phyloP scores from a whole-genome alignment of 64 coral and sea anemone species.

The Hydrozoanthus tunicans region DNA sequence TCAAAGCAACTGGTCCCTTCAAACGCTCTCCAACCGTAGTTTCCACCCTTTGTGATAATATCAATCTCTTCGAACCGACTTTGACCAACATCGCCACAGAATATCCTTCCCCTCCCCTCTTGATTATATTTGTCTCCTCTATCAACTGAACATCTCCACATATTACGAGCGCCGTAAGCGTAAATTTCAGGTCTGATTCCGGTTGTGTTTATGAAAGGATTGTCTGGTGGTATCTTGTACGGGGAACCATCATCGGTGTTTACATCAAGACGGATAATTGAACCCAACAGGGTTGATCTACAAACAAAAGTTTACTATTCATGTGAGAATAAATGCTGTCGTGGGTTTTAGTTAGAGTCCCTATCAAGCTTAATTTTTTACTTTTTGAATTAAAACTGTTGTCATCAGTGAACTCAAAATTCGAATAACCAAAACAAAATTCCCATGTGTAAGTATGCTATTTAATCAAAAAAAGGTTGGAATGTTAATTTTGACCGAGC shows the following conservation, averaged over 20 bases:
- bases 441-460: too few relatives aligned
- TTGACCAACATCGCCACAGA: slow-evolving; percentile 90
- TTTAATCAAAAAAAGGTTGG: too few relatives aligned
- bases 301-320: not conserved
- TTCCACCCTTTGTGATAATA: slow-evolving; percentile 82
- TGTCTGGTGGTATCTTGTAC: slow-evolving; percentile 83
- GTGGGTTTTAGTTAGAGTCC: too few relatives aligned
- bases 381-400: too few relatives aligned
- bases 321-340: not conserved
- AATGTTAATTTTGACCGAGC: too few relatives aligned
- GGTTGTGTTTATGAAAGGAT: slow-evolving; percentile 68
- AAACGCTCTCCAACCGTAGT: slow-evolving; percentile 90
- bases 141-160: slow-evolving; percentile 92
- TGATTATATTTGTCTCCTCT: slow-evolving; percentile 71
- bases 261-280: slow-evolving; percentile 78
- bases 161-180: slow-evolving; percentile 84
- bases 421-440: too few relatives aligned
- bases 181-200: slow-evolving; percentile 76
- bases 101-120: slow-evolving; percentile 78
- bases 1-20: slow-evolving; percentile 83
- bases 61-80: slow-evolving; percentile 86
- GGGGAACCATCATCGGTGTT: slow-evolving; percentile 35
- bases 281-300: slow-evolving; percentile 78
- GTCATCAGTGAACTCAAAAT: too few relatives aligned
- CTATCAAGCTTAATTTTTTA: too few relatives aligned